These are phyloP conservation scores for Pristionchus japonicus DNA, from an alignment of 2,888 invertebrate species.

Conservation along the genomic window DNA sequence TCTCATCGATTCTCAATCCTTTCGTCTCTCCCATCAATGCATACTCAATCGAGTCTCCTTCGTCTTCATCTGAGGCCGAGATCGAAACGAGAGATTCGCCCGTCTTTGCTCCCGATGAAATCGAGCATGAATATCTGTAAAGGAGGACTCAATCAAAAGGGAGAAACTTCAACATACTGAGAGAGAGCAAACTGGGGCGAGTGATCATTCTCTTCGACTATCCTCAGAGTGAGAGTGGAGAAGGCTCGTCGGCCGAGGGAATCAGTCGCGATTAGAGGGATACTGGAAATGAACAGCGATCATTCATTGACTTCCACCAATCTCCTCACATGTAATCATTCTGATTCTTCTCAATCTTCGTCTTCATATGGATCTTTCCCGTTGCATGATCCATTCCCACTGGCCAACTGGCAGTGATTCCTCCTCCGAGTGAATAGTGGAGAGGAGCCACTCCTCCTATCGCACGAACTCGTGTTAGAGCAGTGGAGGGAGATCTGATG, in stretches of 20 bases:
- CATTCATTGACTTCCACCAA: not conserved
- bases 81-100: slow-evolving; percentile 62
- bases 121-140: slow-evolving; percentile 56
- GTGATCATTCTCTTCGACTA: slow-evolving; percentile 91
- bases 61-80: slow-evolving; percentile 57
- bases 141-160: too few species aligned
- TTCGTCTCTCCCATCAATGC: slow-evolving; percentile 42
- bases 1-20: slow-evolving; percentile 42
- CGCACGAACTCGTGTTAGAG: slow-evolving; percentile 58
- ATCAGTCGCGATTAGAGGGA: slow-evolving; percentile 66
- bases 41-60: slow-evolving; percentile 28
- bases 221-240: slow-evolving; percentile 61
- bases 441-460: slow-evolving; percentile 62
- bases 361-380: slow-evolving; percentile 62
- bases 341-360: slow-evolving; percentile 55
- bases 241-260: slow-evolving; percentile 62
- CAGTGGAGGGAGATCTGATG: slow-evolving; percentile 38
- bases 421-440: slow-evolving; percentile 59
- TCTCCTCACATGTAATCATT: slow-evolving; percentile 53
- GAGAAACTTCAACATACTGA: slow-evolving; percentile 33
- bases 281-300: slow-evolving; percentile 48
- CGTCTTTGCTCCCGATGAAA: slow-evolving; percentile 56
- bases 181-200: slow-evolving; percentile 86
- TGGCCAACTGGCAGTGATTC: slow-evolving; percentile 68
- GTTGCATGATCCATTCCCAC: slow-evolving; percentile 60